phyloP scores from a whole-genome alignment of 2,113 vertebrate genomes.

The Isurus oxyrinchus region DNA sequence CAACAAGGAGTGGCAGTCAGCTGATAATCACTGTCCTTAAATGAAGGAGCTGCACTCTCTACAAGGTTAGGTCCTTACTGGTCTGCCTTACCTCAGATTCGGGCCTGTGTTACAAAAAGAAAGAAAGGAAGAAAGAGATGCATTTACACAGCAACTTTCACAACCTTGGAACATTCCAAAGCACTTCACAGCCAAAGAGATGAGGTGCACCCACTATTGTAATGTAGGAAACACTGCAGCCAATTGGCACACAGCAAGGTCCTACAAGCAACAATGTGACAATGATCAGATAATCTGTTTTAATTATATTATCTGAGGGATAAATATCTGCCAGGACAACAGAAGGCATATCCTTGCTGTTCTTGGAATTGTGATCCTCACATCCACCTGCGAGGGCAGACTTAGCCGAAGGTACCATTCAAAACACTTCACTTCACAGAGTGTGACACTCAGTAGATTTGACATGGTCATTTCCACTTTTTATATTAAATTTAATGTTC shows the following conservation, averaged over 20 bases:
- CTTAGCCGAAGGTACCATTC: background rate
- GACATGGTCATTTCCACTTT: background rate
- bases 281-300: background rate
- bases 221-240: background rate
- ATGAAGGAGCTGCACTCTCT: background rate
- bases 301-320: background rate
- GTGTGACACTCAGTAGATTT: background rate
- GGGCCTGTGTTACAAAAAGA: background rate
- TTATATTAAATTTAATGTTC: background rate
- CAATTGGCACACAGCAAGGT: background rate
- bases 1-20: background rate
- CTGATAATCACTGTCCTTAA: background rate
- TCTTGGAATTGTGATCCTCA: background rate
- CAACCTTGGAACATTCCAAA: background rate
- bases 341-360: background rate
- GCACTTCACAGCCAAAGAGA: background rate
- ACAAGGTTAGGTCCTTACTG: background rate
- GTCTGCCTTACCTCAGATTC: background rate
- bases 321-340: background rate
- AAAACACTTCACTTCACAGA: background rate
- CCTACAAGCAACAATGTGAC: background rate
- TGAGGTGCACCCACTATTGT: background rate
- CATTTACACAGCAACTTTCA: background rate
- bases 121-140: background rate
- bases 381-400: background rate